A percentile compares a stretch with the other conserved stretches of the same genome.
Conservation (phyloP, 2,888 invertebrate genomes). For the Scaptomyza tumidula region DNA sequence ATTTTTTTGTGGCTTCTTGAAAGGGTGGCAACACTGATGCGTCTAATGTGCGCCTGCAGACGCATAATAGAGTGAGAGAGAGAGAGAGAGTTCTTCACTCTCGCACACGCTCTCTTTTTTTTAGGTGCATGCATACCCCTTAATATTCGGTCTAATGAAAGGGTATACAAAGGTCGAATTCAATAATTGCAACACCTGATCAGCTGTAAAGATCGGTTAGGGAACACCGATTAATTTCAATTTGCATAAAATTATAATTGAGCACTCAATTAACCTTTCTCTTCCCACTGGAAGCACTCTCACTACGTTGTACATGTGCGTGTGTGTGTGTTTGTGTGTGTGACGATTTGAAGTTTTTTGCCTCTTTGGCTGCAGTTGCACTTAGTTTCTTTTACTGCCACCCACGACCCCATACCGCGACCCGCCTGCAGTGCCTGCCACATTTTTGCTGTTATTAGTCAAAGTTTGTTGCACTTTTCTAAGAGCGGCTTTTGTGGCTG, state of each 20-base stretch:
- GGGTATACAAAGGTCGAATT: too few species aligned
- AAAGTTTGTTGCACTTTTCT: constrained; percentile 77
- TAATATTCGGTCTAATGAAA: background rate
- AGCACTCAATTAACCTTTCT: background rate
- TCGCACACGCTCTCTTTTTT: constrained; percentile 30
- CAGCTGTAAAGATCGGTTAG: background rate
- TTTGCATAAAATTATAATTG: background rate
- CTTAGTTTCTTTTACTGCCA: constrained; percentile 45
- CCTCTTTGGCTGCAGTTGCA: constrained; percentile 6
- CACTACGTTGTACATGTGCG: background rate
- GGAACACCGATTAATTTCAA: background rate
- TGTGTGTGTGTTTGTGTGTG: constrained; percentile 24
- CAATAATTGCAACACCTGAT: background rate
- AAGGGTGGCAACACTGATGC: constrained; percentile 24
- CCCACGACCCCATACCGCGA: constrained; percentile 4
- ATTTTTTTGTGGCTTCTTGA: background rate
- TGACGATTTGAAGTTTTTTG: constrained; percentile 49
- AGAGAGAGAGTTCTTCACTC: constrained; percentile 61
- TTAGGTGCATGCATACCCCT: background rate
- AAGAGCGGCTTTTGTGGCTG: constrained; percentile 25
- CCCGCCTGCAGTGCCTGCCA: constrained; percentile 26
- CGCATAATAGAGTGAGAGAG: too few species aligned
- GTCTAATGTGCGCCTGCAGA: constrained; percentile 32
- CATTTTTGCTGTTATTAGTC: constrained; percentile 60
- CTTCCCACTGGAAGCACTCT: background rate